These are phyloP conservation scores for Platyscelio sp. DNA, from an alignment of 2,888 invertebrate genomes.

Conservation along the genomic window DNA sequence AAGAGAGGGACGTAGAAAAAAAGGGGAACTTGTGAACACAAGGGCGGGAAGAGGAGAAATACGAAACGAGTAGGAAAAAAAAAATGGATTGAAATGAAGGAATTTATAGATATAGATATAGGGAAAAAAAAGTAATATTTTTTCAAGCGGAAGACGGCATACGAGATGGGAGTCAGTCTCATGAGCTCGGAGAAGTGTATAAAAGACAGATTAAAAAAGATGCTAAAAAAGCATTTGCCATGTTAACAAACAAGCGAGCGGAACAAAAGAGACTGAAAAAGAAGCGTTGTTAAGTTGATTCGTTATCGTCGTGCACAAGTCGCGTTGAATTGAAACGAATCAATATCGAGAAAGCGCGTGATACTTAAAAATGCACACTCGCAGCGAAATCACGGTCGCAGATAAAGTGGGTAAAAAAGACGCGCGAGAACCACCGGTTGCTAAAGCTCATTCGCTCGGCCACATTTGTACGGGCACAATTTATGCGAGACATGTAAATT, in stretches of 20 bases:
- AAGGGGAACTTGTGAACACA: too few relatives aligned
- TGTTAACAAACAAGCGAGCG: constrained; percentile 37
- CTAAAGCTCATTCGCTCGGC: constrained; percentile 24
- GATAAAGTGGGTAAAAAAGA: constrained; percentile 37
- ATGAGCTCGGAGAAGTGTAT: too few relatives aligned
- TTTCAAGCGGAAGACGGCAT: too few relatives aligned
- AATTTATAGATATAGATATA: too few relatives aligned
- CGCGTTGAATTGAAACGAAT: constrained; percentile 49
- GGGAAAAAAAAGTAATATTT: too few relatives aligned
- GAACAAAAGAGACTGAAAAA: constrained; percentile 27
- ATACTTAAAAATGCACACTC: constrained; percentile 50
- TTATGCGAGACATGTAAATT: constrained; percentile 60
- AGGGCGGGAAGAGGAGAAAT: too few relatives aligned
- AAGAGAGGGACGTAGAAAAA: too few relatives aligned
- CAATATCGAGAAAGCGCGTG: constrained; percentile 49
- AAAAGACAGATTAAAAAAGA: constrained; percentile 11
- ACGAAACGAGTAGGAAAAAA: too few relatives aligned
- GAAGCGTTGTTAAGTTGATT: constrained; percentile 44
- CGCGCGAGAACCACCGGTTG: constrained; percentile 60
- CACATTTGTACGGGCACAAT: constrained; percentile 33
- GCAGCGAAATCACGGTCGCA: constrained; percentile 29
- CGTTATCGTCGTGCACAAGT: constrained; percentile 28
- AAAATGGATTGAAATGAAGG: too few relatives aligned
- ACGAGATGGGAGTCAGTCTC: too few relatives aligned
- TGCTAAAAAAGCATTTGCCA: constrained; percentile 12